Evolutionary conservation across 1,140 invertebrate genomes (phyloP), one percentile per base, ranked within the genome.

Genomic region (Zelostemma sp.): DNA sequence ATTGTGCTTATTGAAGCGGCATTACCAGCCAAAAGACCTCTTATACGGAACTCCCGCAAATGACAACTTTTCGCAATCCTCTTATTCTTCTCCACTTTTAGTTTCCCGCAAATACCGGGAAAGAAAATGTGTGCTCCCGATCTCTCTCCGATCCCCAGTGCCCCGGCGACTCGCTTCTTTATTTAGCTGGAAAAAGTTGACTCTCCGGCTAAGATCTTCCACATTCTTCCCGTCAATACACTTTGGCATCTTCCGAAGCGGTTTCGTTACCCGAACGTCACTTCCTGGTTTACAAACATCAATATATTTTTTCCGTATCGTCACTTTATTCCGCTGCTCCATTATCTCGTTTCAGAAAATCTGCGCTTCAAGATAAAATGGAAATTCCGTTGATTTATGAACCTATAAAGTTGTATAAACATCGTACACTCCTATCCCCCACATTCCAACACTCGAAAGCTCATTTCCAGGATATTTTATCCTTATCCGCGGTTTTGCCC

Each of bases 41-140:
- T 56, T 45, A 46, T 35, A 63, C 55, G 25, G 51, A 56, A 56
- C 51, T 56, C 55, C 49, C 60, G 53, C 35, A 50, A 55, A 50
- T 63, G 59, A 55, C 59, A 54, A 49, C 50, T 61, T 48, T 28
- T 31, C 9, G 17, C 43, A 62, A 49, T 55, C 51, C 33, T 48
- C 31, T 50, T 43, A 56, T 49, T 50, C 47, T 48, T 28, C 12
- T 28, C 31, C 41, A 1, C 9, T 6, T 31, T 6, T 31, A 49
- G 25, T 49, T 28, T 31, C 47, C 14, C 47, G n/a, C 47, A 9
- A 33, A 49, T n/a, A 15, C 25, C 28, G 40, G 17, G 16, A 46
- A 46, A 43, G 50, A 41, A 53, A 61, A 33, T 28, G 35, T 43
- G 41, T 38, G 12, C 16, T 54, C 40, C 31, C 41, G 11, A 38